Percentiles rank a stretch among this genome's conserved stretches.
phyloP scores from a whole-genome alignment of 1,140 invertebrate species.

The Brachionus angularis region DNA sequence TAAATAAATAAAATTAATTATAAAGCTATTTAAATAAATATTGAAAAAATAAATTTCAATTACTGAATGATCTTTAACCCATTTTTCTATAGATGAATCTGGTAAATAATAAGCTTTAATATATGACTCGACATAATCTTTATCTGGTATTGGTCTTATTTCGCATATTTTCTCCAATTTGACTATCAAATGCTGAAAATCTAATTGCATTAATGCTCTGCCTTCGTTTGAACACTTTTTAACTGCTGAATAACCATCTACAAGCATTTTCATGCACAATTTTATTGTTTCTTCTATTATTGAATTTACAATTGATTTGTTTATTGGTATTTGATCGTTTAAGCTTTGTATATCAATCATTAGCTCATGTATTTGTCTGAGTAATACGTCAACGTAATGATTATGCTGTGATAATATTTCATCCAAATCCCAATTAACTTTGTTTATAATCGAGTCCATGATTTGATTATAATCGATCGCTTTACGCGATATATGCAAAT shows the following conservation, averaged over 20 bases:
- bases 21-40: neutral
- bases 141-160: constrained; percentile 72
- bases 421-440: constrained; percentile 85
- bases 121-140: constrained; percentile 84
- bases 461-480: constrained; percentile 74
- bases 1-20: neutral
- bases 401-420: constrained; percentile 93
- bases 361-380: constrained; percentile 48
- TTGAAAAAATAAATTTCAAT: constrained; percentile 44
- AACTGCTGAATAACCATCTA: constrained; percentile 72
- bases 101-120: constrained; percentile 94
- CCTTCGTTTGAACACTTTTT: constrained; percentile 94
- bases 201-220: constrained; percentile 90
- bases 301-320: neutral
- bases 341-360: constrained; percentile 1
- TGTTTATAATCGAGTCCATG: constrained; percentile 69
- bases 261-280: constrained; percentile 2
- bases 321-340: constrained; percentile 58
- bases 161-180: constrained; percentile 80
- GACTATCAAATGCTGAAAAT: constrained; percentile 87
- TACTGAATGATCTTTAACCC: constrained; percentile 76
- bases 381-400: constrained; percentile 67
- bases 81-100: constrained; percentile 77
- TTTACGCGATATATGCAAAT: constrained; percentile 73
- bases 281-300: constrained; percentile 21